Evolutionary conservation across 2,113 vertebrate species (phyloP).

Genomic region (Pampusana beccarii): DNA sequence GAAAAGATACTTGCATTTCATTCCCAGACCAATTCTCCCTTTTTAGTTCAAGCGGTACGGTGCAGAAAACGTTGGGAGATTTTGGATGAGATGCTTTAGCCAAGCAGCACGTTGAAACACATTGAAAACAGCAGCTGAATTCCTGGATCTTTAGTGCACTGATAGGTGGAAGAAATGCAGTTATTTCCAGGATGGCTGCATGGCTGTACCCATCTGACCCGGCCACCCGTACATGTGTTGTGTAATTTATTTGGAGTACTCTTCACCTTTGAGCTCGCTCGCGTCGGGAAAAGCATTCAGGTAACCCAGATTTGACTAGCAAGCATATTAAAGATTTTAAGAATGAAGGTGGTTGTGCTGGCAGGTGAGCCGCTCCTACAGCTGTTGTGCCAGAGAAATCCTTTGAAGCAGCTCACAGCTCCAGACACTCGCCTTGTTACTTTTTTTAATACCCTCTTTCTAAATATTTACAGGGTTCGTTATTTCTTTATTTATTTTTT

Average conservation of each 20-base stretch:
- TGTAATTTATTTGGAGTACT: conserved; percentile 19
- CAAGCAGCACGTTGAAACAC: neutral
- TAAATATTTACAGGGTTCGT: neutral
- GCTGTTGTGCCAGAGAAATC: neutral
- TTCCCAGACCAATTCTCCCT: neutral
- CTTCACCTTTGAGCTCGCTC: neutral
- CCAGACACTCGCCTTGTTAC: neutral
- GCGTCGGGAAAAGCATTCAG: neutral
- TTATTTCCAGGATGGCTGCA: neutral
- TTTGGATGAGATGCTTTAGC: neutral
- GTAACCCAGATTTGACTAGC: conserved; percentile 33
- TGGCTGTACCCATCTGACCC: neutral
- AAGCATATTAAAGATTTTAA: conserved; percentile 8
- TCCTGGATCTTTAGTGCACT: neutral
- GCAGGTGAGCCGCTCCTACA: conserved; percentile 40
- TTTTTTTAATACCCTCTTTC: conserved; percentile 9
- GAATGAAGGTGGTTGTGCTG: conserved; percentile 38
- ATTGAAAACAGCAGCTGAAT: neutral
- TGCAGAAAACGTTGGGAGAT: neutral
- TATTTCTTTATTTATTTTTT: neutral
- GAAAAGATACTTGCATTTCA: fast-evolving
- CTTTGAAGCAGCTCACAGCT: conserved; percentile 36
- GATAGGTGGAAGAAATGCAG: neutral
- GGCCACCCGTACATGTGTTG: neutral
- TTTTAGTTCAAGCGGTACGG: neutral